Evolutionary conservation across 2,797 vertebrate genomes (phyloP).

Genomic region (Brachyrhaphis roseni): DNA sequence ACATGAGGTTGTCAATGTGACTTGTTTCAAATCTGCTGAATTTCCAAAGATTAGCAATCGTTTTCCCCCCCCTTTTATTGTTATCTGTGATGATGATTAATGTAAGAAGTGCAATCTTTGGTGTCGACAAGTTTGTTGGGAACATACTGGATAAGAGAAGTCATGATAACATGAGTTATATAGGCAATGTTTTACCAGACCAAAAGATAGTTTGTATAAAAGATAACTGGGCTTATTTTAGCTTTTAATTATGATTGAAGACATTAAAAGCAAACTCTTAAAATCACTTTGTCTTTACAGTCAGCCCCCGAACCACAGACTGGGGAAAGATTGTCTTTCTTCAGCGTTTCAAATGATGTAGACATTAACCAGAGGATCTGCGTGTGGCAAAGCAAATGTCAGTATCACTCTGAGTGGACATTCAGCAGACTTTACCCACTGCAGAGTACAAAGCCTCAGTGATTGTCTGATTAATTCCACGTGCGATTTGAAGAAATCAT

Average conservation of each 20-base stretch:
- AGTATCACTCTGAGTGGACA: neutral
- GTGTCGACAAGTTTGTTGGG: neutral
- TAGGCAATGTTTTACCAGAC: neutral
- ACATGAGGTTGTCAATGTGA: slow-evolving; percentile 31
- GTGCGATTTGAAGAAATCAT: slow-evolving; percentile 1
- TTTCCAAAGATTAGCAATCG: neutral
- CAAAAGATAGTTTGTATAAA: neutral
- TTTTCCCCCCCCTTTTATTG: rapidly evolving
- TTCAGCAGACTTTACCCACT: neutral
- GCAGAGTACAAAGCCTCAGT: neutral
- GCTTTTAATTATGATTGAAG: neutral
- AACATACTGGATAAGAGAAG: neutral
- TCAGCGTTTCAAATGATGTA: neutral
- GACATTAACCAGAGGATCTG: slow-evolving; percentile 7
- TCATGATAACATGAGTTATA: neutral
- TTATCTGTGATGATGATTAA: neutral
- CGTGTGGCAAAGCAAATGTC: neutral
- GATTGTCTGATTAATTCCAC: neutral
- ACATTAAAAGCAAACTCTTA: neutral
- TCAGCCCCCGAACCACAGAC: neutral
- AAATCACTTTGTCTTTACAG: neutral
- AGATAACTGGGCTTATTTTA: neutral
- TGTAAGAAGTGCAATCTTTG: neutral
- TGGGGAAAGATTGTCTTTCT: neutral
- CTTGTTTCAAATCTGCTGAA: neutral